Conservation (phyloP, 2,888 invertebrate genomes). For the Eupithecia insigniata region DNA sequence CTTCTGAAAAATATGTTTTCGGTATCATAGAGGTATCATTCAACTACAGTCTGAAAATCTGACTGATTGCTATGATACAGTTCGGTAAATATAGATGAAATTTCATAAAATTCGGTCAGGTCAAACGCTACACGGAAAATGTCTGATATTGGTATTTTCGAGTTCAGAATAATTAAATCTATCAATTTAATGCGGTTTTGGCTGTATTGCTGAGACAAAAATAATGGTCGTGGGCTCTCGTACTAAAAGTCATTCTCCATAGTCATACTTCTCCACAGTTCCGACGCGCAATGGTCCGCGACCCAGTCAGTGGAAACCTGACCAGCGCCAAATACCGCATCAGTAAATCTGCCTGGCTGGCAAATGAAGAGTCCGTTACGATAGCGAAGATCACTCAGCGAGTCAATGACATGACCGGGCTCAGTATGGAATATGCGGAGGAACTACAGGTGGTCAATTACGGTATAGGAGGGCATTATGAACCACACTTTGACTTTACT, state of each 20-base stretch:
- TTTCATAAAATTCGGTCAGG: no score
- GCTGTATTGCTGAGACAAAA: no score
- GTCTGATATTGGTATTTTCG: no score
- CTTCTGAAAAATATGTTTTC: no score
- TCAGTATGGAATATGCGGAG: constrained; percentile 95
- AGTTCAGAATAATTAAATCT: no score
- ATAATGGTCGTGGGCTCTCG: no score
- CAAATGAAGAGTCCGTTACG: constrained; percentile 90
- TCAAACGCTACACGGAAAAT: no score
- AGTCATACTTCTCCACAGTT: constrained; percentile 88
- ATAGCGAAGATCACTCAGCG: constrained; percentile 90
- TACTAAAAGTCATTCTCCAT: neutral
- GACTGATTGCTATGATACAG: no score
- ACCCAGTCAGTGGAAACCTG: constrained; percentile 94
- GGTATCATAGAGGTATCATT: no score
- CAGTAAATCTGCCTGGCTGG: constrained; percentile 98
- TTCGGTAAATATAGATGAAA: no score
- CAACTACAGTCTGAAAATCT: no score
- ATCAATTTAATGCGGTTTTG: no score
- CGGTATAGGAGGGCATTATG: constrained; percentile 99
- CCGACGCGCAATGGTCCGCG: constrained; percentile 96
- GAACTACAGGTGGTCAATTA: constrained; percentile 99
- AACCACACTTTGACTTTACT: constrained; percentile 98
- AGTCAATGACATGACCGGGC: constrained; percentile 93
- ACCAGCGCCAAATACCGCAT: constrained; percentile 98